These are phyloP conservation scores for Anaspis maculata DNA, from an alignment of 2,888 invertebrate species.

Conservation along the genomic window DNA sequence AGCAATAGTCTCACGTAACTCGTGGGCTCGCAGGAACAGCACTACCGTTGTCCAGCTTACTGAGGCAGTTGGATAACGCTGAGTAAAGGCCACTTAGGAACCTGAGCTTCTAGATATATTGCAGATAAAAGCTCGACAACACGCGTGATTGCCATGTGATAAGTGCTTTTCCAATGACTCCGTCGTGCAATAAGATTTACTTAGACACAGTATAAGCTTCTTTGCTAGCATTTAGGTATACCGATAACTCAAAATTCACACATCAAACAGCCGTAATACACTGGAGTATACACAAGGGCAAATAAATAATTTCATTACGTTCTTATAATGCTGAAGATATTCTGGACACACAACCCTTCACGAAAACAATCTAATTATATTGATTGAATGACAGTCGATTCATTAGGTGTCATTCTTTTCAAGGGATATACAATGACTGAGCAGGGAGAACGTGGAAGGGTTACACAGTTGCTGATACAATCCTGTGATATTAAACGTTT, in stretches of 20 bases:
- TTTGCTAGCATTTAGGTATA: too few relatives aligned
- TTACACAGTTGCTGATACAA: slow-evolving; percentile 21
- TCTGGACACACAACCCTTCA: slow-evolving; percentile 40
- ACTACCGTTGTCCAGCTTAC: slow-evolving; percentile 13
- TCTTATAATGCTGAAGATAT: slow-evolving; percentile 36
- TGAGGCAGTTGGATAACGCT: slow-evolving; percentile 10
- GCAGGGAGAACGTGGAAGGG: slow-evolving; percentile 27
- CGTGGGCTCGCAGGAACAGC: slow-evolving; percentile 13
- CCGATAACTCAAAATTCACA: too few relatives aligned
- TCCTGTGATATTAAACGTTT: slow-evolving; percentile 12
- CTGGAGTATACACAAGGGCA: slow-evolving; percentile 23
- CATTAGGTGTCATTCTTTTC: slow-evolving; percentile 43
- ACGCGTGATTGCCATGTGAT: slow-evolving; percentile 15
- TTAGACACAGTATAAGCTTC: too few relatives aligned
- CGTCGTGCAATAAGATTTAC: too few relatives aligned
- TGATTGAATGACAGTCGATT: slow-evolving; percentile 46
- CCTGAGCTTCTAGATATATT: slow-evolving; percentile 16
- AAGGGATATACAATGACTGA: slow-evolving; percentile 24
- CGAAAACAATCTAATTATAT: slow-evolving; percentile 44
- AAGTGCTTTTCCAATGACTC: too few relatives aligned
- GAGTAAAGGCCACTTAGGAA: slow-evolving; percentile 18
- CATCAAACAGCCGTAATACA: slow-evolving; percentile 3
- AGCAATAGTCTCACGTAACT: slow-evolving; percentile 16
- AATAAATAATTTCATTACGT: slow-evolving; percentile 39
- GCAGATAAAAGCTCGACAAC: slow-evolving; percentile 18